Evolutionary conservation across 2,797 vertebrate species (phyloP).

Genomic region (Spinus pinus): DNA sequence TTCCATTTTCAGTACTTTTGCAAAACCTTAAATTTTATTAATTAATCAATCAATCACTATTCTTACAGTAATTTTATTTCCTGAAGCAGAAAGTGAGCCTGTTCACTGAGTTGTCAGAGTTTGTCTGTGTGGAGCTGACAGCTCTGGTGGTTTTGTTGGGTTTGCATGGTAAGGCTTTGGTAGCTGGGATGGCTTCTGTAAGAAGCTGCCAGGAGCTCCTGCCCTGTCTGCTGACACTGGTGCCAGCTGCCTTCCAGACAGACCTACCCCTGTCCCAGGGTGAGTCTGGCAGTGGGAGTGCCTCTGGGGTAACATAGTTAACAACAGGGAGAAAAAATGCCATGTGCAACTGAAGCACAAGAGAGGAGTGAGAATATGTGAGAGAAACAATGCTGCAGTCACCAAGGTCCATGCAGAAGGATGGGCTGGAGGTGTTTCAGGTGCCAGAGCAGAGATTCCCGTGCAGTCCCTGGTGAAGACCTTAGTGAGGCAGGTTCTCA

Average conservation of each 20-base stretch:
- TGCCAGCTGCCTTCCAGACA: fast-evolving
- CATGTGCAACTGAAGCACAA: background rate
- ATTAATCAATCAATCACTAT: background rate
- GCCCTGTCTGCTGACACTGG: fast-evolving
- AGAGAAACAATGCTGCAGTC: background rate
- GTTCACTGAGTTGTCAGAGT: background rate
- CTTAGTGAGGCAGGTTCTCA: background rate
- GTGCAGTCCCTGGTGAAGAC: background rate
- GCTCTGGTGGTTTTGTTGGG: background rate
- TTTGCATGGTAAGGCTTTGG: background rate
- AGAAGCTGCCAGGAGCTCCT: background rate
- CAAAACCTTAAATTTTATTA: background rate
- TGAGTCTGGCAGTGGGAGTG: fast-evolving
- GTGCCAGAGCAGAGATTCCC: background rate
- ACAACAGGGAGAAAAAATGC: too few species aligned
- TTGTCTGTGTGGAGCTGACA: background rate
- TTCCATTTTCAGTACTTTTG: background rate
- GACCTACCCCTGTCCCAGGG: fast-evolving
- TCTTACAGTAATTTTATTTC: background rate
- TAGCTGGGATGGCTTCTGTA: background rate
- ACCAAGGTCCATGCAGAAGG: background rate
- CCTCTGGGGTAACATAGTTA: background rate
- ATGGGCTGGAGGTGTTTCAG: background rate
- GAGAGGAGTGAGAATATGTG: background rate
- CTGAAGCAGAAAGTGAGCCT: background rate